phyloP scores from a whole-genome alignment of 2,113 vertebrate genomes.

The Camelus bactrianus region DNA sequence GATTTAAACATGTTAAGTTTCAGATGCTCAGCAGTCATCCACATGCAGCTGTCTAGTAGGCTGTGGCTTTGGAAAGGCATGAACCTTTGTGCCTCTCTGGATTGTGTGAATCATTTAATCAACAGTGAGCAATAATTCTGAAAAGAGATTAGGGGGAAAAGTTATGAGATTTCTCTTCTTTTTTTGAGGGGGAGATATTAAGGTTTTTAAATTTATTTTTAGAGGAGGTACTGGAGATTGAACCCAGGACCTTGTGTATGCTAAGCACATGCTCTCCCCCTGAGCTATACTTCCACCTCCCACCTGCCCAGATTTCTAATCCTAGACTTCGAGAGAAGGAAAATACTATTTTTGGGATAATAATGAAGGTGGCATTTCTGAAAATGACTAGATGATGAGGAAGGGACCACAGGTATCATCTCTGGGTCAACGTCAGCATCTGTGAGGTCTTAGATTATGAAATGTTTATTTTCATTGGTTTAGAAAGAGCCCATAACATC shows the following conservation, averaged over 20 bases:
- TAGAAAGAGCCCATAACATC: neutral
- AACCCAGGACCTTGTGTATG: too few species aligned
- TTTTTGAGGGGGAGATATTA: too few species aligned
- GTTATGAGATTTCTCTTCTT: neutral
- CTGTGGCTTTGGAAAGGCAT: neutral
- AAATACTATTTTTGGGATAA: slow-evolving; percentile 38
- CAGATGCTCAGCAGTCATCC: neutral
- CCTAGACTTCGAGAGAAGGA: neutral
- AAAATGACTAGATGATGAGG: neutral
- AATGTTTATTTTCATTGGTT: slow-evolving; percentile 2
- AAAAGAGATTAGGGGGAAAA: neutral
- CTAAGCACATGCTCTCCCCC: too few species aligned
- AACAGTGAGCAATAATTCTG: neutral
- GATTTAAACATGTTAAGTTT: neutral
- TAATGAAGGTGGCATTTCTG: neutral
- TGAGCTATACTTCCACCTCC: too few species aligned
- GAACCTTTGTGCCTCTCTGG: neutral
- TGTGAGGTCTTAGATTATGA: neutral
- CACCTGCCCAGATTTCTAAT: neutral
- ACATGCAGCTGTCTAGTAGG: neutral
- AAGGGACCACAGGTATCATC: neutral
- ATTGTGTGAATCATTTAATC: neutral
- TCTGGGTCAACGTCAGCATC: neutral
- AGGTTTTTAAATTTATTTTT: too few species aligned
- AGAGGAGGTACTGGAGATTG: too few species aligned